phyloP scores from a whole-genome alignment of 2,113 vertebrate species.

The Zosterops lateralis region DNA sequence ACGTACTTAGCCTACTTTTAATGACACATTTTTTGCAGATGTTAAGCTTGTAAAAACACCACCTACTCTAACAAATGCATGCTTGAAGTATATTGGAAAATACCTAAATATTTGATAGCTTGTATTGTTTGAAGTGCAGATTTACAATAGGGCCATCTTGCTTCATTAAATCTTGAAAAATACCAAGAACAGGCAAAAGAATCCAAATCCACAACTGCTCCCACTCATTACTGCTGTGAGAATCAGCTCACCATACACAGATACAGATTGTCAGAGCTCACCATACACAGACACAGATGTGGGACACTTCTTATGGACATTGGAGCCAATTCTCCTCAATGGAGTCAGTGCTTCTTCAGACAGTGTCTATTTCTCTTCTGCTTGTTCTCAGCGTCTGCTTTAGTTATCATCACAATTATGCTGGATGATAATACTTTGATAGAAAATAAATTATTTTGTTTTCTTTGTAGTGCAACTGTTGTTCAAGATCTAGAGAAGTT shows the following conservation, averaged over 20 bases:
- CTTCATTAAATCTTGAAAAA: not conserved
- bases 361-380: not conserved
- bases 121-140: not conserved
- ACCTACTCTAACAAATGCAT: not conserved
- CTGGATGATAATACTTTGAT: not conserved
- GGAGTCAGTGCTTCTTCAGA: not conserved
- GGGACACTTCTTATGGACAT: not conserved
- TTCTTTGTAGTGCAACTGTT: constrained; percentile 56
- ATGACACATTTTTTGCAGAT: not conserved
- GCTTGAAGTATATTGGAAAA: not conserved
- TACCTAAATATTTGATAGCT: not conserved
- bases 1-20: not conserved
- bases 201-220: not conserved
- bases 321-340: not conserved
- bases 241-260: not conserved
- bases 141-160: not conserved
- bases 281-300: rapidly evolving
- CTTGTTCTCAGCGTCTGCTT: not conserved
- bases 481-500: constrained; percentile 58
- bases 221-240: rapidly evolving
- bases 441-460: not conserved
- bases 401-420: not conserved
- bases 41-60: not conserved
- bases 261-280: not conserved
- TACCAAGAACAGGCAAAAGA: not conserved